A percentile compares a stretch with the other conserved stretches of the same genome.
Evolutionary conservation across 2,797 vertebrate genomes (phyloP).

Genomic region (Bovichtus diacanthus): DNA sequence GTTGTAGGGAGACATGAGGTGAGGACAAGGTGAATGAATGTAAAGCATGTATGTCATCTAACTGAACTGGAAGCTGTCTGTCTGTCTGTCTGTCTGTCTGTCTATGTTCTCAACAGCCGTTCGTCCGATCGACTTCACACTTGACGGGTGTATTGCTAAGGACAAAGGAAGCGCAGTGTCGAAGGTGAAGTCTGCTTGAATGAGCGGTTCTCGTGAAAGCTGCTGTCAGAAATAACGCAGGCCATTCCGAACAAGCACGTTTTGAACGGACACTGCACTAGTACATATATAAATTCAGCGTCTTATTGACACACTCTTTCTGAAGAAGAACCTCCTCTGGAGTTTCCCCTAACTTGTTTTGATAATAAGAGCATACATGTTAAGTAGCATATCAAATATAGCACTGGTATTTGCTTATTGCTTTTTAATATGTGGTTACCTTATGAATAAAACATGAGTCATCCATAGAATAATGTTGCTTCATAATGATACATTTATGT

Average conservation of each 20-base stretch:
- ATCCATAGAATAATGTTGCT: slow-evolving; percentile 50
- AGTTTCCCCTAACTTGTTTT: slow-evolving; percentile 29
- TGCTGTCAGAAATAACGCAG: too few species aligned
- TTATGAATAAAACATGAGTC: slow-evolving; percentile 68
- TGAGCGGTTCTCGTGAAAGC: too few species aligned
- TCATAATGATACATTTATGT: slow-evolving; percentile 59
- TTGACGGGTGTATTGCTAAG: too few species aligned
- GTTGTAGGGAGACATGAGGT: not conserved
- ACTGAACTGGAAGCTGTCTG: too few species aligned
- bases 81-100: too few species aligned
- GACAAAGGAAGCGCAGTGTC: too few species aligned
- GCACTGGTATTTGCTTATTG: slow-evolving; percentile 57
- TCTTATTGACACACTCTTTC: not conserved
- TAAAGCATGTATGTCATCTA: not conserved
- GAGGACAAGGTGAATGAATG: too few species aligned
- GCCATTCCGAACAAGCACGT: too few species aligned
- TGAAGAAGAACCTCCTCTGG: not conserved
- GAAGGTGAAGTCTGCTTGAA: too few species aligned
- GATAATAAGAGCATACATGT: slow-evolving; percentile 46
- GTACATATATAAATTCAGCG: slow-evolving; percentile 8
- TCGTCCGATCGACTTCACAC: too few species aligned
- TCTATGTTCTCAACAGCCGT: too few species aligned
- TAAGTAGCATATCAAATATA: slow-evolving; percentile 49
- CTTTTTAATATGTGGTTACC: slow-evolving; percentile 56
- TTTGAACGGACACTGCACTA: too few species aligned